Conservation (phyloP, 2,113 vertebrate genomes). For the Lethenteron camtschaticum region DNA sequence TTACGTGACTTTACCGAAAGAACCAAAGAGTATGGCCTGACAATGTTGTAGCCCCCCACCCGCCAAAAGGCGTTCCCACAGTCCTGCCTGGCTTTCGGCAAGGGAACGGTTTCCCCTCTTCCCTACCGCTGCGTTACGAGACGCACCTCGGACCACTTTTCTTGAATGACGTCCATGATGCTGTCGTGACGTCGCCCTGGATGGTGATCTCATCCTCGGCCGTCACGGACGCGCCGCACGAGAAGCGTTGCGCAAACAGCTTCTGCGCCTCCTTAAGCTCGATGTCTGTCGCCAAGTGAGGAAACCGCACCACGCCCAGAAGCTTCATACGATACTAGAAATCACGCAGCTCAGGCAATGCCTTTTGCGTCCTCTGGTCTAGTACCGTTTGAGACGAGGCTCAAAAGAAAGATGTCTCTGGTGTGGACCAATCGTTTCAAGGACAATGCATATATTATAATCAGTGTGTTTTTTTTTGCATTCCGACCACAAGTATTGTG, state of each 20-base stretch:
- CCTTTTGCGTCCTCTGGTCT: no score
- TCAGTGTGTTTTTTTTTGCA: no score
- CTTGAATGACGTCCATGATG: slow-evolving; percentile 93
- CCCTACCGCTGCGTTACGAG: background rate
- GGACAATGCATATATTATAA: no score
- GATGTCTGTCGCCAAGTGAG: slow-evolving; percentile 36
- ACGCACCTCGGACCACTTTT: slow-evolving; percentile 89
- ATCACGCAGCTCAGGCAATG: no score
- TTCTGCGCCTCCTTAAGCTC: slow-evolving; percentile 98
- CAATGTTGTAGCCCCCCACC: background rate
- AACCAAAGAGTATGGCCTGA: background rate
- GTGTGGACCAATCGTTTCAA: no score
- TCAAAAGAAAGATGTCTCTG: slow-evolving; percentile 7
- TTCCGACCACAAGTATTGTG: no score
- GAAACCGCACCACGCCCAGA: no score
- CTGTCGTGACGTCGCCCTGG: slow-evolving; percentile 98
- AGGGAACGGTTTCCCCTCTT: background rate
- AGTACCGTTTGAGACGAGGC: background rate
- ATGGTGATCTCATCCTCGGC: slow-evolving; percentile 98
- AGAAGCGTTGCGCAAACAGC: slow-evolving; percentile 98
- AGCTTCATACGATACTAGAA: no score
- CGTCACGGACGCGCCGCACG: slow-evolving; percentile 89
- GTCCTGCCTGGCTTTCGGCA: background rate
- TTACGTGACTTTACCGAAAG: background rate
- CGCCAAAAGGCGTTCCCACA: background rate